Percentiles rank a stretch among this genome's conserved stretches.
Evolutionary conservation across 2,888 invertebrate genomes (phyloP).

Genomic region (Sepiola atlantica): DNA sequence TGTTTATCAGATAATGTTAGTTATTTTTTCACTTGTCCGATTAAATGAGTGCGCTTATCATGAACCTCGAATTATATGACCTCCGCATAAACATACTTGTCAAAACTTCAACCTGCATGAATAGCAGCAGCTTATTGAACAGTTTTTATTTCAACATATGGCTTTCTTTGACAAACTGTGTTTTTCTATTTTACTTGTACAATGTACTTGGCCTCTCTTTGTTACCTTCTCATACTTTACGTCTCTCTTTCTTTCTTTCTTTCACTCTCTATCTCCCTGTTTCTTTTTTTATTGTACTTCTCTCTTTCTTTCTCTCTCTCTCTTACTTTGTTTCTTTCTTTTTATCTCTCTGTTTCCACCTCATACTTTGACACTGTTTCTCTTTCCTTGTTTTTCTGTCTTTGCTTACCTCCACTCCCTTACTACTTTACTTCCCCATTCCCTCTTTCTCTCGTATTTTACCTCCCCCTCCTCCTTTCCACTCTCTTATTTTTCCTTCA

Average conservation of each 20-base stretch:
- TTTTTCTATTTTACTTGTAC: background rate
- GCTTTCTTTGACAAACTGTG: background rate
- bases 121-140: too few species aligned
- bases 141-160: background rate
- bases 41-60: background rate
- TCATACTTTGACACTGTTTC: background rate
- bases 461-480: too few species aligned
- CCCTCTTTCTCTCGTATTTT: too few species aligned
- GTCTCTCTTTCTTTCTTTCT: background rate
- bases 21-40: background rate
- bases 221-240: background rate
- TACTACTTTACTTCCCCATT: background rate
- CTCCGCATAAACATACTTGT: background rate
- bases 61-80: background rate
- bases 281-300: background rate
- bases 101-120: too few species aligned
- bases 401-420: too few species aligned
- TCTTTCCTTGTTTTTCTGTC: too few species aligned
- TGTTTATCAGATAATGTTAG: background rate
- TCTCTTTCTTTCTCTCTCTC: background rate
- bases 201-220: too few species aligned
- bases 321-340: background rate
- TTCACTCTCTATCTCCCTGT: background rate
- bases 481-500: too few species aligned
- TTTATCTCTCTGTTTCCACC: background rate